Conservation (phyloP, 2,113 vertebrate species). For the Nibea albiflora region DNA sequence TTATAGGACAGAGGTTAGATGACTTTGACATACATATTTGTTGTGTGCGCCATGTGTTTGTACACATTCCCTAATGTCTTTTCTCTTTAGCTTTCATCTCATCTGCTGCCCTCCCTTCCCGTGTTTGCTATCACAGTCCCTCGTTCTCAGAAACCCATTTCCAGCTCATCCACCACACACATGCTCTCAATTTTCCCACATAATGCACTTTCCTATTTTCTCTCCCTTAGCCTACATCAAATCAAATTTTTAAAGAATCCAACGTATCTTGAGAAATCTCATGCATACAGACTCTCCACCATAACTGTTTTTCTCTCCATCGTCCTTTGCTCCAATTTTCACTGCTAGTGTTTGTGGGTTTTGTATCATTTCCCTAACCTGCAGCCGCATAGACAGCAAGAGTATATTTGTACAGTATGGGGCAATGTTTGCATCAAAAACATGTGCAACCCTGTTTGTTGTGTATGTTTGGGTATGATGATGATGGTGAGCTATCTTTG, state of each 20-base stretch:
- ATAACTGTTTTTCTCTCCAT: not conserved
- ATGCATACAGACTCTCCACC: slow-evolving; percentile 13
- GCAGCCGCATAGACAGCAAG: not conserved
- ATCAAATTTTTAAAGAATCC: slow-evolving; percentile 29
- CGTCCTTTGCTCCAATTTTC: not conserved
- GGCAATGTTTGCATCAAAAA: slow-evolving; percentile 12
- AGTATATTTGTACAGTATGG: not conserved
- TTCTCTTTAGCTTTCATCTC: slow-evolving; percentile 47
- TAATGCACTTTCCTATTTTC: slow-evolving; percentile 8
- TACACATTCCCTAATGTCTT: slow-evolving; percentile 23
- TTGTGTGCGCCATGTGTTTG: slow-evolving; percentile 17
- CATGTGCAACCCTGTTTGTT: slow-evolving; percentile 5
- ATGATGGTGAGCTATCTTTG: slow-evolving; percentile 11
- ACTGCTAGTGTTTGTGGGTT: not conserved
- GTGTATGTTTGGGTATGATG: slow-evolving; percentile 13
- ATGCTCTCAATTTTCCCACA: slow-evolving; percentile 30
- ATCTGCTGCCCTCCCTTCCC: slow-evolving; percentile 33
- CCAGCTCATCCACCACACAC: slow-evolving; percentile 35
- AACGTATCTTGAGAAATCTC: slow-evolving; percentile 23
- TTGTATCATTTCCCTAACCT: not conserved
- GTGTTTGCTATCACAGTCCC: slow-evolving; percentile 26
- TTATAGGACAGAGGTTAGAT: slow-evolving; percentile 3
- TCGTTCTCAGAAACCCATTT: slow-evolving; percentile 54
- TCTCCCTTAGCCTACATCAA: slow-evolving; percentile 6
- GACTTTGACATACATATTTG: not conserved